Conservation (phyloP, 2,888 invertebrate genomes). For the Temnothorax rugatulus region DNA sequence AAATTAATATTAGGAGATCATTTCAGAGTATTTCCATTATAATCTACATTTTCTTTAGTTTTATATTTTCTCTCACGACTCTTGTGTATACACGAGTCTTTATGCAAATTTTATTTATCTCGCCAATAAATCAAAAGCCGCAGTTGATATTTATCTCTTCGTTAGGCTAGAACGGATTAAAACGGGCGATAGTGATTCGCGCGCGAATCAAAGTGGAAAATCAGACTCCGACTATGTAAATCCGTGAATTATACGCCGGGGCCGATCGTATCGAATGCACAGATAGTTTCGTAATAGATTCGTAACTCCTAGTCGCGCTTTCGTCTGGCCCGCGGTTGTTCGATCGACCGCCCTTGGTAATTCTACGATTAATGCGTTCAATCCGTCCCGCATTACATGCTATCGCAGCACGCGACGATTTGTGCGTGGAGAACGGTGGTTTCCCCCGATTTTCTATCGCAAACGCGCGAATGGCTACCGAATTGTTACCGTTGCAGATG, state of each 20-base stretch:
- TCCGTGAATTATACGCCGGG: conserved; percentile 55
- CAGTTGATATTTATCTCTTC: neutral
- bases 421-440: conserved; percentile 41
- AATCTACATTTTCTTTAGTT: neutral
- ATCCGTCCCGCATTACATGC: conserved; percentile 53
- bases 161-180: conserved; percentile 14
- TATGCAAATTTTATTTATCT: neutral
- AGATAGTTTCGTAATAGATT: conserved; percentile 59
- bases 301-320: conserved; percentile 55
- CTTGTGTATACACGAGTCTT: neutral
- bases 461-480: conserved; percentile 46
- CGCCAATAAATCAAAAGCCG: conserved; percentile 7
- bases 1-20: neutral
- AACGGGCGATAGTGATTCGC: conserved; percentile 45
- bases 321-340: conserved; percentile 49
- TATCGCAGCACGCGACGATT: conserved; percentile 55
- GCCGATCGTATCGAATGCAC: conserved; percentile 51
- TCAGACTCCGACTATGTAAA: conserved; percentile 54
- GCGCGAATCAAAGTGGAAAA: conserved; percentile 49
- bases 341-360: conserved; percentile 55
- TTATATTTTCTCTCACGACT: neutral
- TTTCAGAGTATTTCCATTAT: neutral
- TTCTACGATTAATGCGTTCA: conserved; percentile 56
- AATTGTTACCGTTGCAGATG: conserved; percentile 50
- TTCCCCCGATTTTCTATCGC: conserved; percentile 50